These are phyloP conservation scores for Noctilio leporinus DNA, from an alignment of 2,113 vertebrate genomes.

Conservation along the genomic window DNA sequence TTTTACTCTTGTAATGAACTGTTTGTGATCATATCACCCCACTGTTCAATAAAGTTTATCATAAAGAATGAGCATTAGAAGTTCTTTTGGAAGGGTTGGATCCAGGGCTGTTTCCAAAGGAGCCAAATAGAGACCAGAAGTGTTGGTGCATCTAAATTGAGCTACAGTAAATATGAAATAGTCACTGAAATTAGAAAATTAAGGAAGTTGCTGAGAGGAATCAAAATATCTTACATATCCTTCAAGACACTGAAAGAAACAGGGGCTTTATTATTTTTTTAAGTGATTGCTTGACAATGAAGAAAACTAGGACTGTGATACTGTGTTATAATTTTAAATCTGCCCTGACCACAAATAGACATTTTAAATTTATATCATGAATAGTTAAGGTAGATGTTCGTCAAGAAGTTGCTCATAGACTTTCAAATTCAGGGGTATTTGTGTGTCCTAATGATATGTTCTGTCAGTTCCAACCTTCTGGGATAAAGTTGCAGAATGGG, in stretches of 20 bases:
- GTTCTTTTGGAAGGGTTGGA: neutral
- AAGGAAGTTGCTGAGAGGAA: neutral
- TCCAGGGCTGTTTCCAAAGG: neutral
- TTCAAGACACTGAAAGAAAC: neutral
- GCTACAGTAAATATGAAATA: neutral
- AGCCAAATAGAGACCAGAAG: neutral
- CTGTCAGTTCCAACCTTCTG: neutral
- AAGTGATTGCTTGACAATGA: neutral
- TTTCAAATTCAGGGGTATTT: neutral
- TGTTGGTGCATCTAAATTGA: neutral
- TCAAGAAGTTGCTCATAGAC: neutral
- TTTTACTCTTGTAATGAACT: neutral
- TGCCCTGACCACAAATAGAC: neutral
- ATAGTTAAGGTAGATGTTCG: neutral
- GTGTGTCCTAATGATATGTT: neutral
- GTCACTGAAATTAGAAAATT: neutral
- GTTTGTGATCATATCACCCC: neutral
- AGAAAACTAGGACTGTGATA: neutral
- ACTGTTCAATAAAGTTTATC: neutral
- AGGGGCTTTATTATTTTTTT: neutral
- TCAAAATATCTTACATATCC: neutral
- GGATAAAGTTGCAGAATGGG: neutral
- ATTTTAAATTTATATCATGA: neutral
- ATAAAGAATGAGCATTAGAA: neutral
- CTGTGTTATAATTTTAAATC: neutral